Conservation (phyloP, 2,888 invertebrate species). For the Tuberolachnus salignus region DNA sequence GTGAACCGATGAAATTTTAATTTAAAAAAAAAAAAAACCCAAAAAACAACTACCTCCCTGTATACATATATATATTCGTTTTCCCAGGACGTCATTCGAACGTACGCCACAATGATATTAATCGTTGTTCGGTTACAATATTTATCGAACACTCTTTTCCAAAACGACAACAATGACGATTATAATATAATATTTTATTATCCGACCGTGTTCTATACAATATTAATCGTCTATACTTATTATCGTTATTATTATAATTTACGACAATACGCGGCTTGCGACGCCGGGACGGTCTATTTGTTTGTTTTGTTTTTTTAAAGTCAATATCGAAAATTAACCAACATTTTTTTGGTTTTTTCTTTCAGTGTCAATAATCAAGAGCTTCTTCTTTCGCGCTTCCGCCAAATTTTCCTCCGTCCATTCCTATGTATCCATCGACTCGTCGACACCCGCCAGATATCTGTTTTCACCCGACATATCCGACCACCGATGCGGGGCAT, state of each 20-base stretch:
- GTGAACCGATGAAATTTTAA: constrained; percentile 18
- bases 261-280: not conserved
- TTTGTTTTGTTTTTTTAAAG: not conserved
- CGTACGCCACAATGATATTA: not conserved
- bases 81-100: not conserved
- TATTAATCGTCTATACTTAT: not conserved
- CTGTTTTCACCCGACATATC: no score
- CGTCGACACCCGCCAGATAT: no score
- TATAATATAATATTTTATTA: not conserved
- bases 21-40: no score
- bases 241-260: not conserved
- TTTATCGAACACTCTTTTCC: not conserved
- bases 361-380: no score
- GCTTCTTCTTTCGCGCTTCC: no score
- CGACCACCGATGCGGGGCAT: no score
- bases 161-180: not conserved
- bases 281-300: not conserved
- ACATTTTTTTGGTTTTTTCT: no score
- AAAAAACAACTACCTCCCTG: constrained; percentile 11
- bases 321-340: no score
- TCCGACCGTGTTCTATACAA: no score
- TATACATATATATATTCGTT: not conserved
- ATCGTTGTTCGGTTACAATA: not conserved
- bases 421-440: no score
- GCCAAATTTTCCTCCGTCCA: no score